These are phyloP conservation scores for Cantharis rustica DNA, from an alignment of 2,888 invertebrate genomes.

Conservation along the genomic window DNA sequence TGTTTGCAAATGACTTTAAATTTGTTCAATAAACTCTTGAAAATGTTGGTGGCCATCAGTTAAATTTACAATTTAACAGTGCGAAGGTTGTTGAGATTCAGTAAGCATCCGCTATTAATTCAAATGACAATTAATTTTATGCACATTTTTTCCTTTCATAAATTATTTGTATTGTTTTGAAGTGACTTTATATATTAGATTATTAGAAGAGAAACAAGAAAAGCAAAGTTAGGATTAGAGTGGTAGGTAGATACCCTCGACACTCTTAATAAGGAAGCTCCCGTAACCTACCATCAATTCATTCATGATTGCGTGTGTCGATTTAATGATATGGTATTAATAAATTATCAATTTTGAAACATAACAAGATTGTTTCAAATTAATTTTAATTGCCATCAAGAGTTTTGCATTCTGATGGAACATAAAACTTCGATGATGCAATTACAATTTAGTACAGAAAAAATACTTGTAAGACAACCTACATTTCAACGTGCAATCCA, in stretches of 20 bases:
- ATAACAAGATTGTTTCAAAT: background rate
- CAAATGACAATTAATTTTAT: background rate
- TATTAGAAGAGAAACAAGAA: background rate
- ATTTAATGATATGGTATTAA: background rate
- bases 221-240: background rate
- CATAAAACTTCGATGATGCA: too few relatives aligned
- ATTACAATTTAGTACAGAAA: too few relatives aligned
- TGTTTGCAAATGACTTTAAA: constrained; percentile 36
- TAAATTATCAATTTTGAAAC: background rate
- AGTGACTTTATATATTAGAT: background rate
- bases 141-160: background rate
- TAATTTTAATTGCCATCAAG: background rate
- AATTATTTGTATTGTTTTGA: background rate
- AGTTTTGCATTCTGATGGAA: too few relatives aligned
- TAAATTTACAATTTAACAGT: constrained; percentile 6
- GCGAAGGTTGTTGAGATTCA: constrained; percentile 1
- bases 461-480: too few relatives aligned
- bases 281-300: background rate
- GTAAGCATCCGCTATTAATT: background rate
- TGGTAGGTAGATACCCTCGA: background rate
- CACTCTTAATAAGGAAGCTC: background rate
- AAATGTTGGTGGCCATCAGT: constrained; percentile 9
- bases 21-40: constrained; percentile 24
- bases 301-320: background rate
- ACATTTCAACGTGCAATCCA: background rate